Conservation (phyloP, 2,888 invertebrate species). For the Heliconius ismenius region DNA sequence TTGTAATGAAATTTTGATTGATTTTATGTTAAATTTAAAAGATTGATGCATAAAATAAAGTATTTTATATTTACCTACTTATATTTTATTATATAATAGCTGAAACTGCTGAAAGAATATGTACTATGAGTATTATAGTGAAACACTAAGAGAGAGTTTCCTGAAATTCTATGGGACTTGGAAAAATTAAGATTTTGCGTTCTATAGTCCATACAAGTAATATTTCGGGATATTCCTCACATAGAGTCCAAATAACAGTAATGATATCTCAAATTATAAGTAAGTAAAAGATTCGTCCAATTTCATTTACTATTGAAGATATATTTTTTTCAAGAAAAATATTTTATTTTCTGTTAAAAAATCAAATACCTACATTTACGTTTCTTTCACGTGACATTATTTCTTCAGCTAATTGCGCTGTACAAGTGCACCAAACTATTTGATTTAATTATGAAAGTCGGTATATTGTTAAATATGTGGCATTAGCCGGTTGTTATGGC, state of each 20-base stretch:
- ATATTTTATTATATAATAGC: neutral
- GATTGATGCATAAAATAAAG: neutral
- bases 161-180: too few species aligned
- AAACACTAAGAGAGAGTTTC: neutral
- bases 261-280: too few species aligned
- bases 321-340: neutral
- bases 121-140: neutral
- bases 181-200: too few species aligned
- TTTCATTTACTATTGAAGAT: neutral
- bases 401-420: neutral
- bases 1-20: neutral
- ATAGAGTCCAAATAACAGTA: too few species aligned
- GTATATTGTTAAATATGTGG: conserved; percentile 16
- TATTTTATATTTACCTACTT: too few species aligned
- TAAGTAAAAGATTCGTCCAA: too few species aligned
- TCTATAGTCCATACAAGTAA: too few species aligned
- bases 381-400: neutral
- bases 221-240: too few species aligned
- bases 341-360: neutral
- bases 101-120: neutral
- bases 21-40: neutral
- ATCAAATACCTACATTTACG: neutral
- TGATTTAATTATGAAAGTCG: conserved; percentile 20
- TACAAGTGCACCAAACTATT: conserved; percentile 11
- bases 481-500: conserved; percentile 12